Conservation (phyloP, 64 coral and sea anemone genomes). For the Montipora foliosa region DNA sequence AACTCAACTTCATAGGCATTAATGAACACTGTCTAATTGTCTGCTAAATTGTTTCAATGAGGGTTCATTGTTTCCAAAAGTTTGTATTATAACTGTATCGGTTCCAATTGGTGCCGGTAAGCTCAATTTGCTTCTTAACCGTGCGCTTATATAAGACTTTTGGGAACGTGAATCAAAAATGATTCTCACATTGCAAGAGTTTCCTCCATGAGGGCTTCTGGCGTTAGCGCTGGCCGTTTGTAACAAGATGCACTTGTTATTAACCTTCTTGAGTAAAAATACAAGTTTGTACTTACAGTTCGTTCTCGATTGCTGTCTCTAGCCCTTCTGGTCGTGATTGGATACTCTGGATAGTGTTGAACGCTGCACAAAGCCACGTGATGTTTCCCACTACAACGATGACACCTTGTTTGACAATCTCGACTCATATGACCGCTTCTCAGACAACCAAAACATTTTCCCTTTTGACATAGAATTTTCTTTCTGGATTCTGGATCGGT, state of each 20-base stretch:
- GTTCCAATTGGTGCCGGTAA: slow-evolving; percentile 3
- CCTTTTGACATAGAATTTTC: slow-evolving; percentile 63
- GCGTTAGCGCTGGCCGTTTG: slow-evolving; percentile 52
- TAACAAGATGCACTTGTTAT: slow-evolving; percentile 60
- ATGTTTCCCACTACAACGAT: slow-evolving; percentile 57
- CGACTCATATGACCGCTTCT: slow-evolving; percentile 43
- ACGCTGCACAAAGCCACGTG: slow-evolving; percentile 32
- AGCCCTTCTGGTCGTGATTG: neutral
- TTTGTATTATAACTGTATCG: slow-evolving; percentile 52
- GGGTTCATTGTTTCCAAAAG: slow-evolving; percentile 50
- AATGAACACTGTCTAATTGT: slow-evolving; percentile 53
- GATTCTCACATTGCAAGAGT: too few species aligned
- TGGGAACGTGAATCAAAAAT: too few species aligned
- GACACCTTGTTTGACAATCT: slow-evolving; percentile 40
- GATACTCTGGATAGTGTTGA: neutral
- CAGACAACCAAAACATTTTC: slow-evolving; percentile 73
- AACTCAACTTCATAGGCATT: slow-evolving; percentile 63
- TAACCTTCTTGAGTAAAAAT: slow-evolving; percentile 29
- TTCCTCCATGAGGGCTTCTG: neutral
- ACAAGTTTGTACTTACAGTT: slow-evolving; percentile 72
- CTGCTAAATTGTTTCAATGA: slow-evolving; percentile 46
- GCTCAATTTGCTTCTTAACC: slow-evolving; percentile 31
- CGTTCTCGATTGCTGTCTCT: slow-evolving; percentile 3
- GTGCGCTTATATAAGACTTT: slow-evolving; percentile 1
- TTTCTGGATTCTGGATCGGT: slow-evolving; percentile 37